Evolutionary conservation across 2,888 invertebrate genomes (phyloP).

Genomic region (Eurytoma californica): DNA sequence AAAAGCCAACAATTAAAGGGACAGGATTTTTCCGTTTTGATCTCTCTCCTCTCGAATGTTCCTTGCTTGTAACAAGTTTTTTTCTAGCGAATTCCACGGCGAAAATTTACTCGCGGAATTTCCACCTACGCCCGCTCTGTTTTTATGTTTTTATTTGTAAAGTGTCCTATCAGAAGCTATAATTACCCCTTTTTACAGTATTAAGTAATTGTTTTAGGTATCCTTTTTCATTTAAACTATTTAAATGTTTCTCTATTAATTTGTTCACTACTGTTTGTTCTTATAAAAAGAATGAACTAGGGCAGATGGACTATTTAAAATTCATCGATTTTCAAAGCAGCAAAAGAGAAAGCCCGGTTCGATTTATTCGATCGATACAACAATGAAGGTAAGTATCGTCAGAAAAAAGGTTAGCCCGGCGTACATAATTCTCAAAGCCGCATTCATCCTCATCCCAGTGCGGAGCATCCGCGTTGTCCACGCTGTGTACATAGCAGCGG

Average conservation of each 20-base stretch:
- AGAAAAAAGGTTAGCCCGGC: no score
- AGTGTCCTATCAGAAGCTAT: background rate
- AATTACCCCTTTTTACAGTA: background rate
- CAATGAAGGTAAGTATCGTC: no score
- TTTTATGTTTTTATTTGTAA: slow-evolving; percentile 7
- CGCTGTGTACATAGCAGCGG: background rate
- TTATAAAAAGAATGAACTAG: no score
- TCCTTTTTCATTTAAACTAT: no score
- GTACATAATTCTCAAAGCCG: background rate
- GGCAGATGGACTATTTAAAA: no score
- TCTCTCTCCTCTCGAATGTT: slow-evolving; percentile 17
- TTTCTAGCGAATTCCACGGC: background rate
- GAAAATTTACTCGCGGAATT: background rate
- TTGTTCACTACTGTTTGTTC: no score
- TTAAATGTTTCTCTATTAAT: no score
- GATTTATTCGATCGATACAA: no score
- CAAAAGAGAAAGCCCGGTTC: no score
- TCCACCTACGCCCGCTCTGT: background rate
- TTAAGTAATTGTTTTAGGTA: no score
- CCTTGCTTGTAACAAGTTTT: slow-evolving; percentile 28
- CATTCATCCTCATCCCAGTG: slow-evolving; percentile 1
- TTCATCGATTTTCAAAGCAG: no score
- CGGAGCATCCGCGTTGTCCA: slow-evolving; percentile 3
- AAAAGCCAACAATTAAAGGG: background rate
- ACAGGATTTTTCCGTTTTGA: background rate